These are phyloP conservation scores for Pandion haliaetus DNA, from an alignment of 2,113 vertebrate genomes.

Conservation along the genomic window DNA sequence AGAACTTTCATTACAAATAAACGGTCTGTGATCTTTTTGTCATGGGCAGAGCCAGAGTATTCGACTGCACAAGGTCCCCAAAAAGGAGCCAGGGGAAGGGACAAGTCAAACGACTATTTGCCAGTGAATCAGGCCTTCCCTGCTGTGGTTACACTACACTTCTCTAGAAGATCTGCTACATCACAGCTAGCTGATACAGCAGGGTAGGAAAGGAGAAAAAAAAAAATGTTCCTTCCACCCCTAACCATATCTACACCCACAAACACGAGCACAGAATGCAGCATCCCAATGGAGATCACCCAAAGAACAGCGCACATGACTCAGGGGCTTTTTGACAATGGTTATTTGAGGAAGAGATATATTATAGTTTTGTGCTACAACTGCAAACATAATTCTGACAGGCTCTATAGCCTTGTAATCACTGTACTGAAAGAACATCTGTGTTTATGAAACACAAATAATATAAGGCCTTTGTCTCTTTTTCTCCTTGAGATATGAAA, in stretches of 20 bases:
- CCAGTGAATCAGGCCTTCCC: neutral
- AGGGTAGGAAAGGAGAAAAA: neutral
- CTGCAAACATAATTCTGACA: neutral
- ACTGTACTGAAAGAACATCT: neutral
- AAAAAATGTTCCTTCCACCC: neutral
- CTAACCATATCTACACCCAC: neutral
- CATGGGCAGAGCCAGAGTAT: neutral
- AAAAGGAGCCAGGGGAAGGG: neutral
- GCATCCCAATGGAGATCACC: neutral
- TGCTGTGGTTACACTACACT: accelerated
- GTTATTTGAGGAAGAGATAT: neutral
- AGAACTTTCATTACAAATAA: neutral
- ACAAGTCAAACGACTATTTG: neutral
- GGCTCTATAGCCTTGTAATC: neutral
- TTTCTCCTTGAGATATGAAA: neutral
- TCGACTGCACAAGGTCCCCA: neutral
- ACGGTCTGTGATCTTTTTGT: neutral
- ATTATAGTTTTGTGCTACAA: neutral
- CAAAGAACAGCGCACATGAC: accelerated
- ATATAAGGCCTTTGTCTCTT: neutral
- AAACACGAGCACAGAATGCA: neutral
- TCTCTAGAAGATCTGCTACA: neutral
- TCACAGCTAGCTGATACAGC: neutral
- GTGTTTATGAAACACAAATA: neutral
- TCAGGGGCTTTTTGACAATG: neutral